Evolutionary conservation across 2,888 invertebrate species (phyloP), one percentile per base, ranked within the genome.

Genomic region (Argyresthia goedartella): DNA sequence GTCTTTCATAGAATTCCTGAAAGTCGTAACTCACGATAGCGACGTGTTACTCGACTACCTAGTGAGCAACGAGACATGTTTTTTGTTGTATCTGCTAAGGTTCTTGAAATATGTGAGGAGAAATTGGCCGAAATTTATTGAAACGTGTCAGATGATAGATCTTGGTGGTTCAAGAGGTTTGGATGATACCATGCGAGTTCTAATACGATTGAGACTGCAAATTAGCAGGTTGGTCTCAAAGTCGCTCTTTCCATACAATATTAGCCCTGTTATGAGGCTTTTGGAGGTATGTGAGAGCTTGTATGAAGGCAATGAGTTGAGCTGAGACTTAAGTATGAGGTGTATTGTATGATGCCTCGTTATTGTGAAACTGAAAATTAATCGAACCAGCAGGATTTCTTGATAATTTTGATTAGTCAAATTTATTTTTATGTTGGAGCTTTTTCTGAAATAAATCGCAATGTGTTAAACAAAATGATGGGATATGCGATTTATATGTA

Each of bases 61-160:
- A 58, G 94, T 96, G 13, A 95, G 95, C 68, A 96, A 95, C 65
- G 96, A 96, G 75, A 96, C 96, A 1, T 96, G 95, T 74, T 96
- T 96, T 69, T 80, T 96, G 52, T 76, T 96, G 41, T 96, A 96
- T 75, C 82, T 96, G 61, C 82, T 96, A 57, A 87, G 95, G 64
- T 93, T 95, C 71, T 85, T 96, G 53, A 96, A 96, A 67, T 95
- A 94, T 79, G 91, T 94, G 2, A 88, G 93, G 57, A 89, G 92
- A 59, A 94, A 95, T 71, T 96, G 95, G 95, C 85, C 91, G 0
- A 93, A 93, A 67, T 95, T 96, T 72, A 89, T 94, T 6, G 88
- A 90, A 49, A 93, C 93, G 55, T 95, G 95, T 68, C 91, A 91
- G 53, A 82, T 89, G 57, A 88, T 90, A 42, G 88, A 88, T 53